phyloP scores from a whole-genome alignment of 2,888 invertebrate genomes.

The Tiphia femorata region DNA sequence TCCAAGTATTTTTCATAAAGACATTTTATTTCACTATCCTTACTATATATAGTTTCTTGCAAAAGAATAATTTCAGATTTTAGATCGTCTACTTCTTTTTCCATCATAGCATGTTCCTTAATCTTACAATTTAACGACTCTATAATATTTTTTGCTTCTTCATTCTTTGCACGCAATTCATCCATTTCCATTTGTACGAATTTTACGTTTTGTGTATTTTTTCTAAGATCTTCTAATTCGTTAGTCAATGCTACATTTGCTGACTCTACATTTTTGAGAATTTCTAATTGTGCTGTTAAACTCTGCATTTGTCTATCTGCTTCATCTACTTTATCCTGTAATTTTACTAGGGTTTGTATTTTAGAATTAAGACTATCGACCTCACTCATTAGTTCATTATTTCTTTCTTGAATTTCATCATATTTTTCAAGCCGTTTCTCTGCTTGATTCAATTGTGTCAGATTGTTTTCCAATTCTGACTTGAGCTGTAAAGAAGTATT shows the following conservation, averaged over 20 bases:
- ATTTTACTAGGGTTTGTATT: slow-evolving; percentile 41
- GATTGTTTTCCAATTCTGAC: slow-evolving; percentile 26
- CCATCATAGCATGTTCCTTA: slow-evolving; percentile 13
- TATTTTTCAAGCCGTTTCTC: slow-evolving; percentile 28
- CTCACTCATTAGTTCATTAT: slow-evolving; percentile 50
- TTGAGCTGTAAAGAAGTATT: slow-evolving; percentile 7
- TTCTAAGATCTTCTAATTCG: slow-evolving; percentile 26
- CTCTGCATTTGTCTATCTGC: too few species aligned
- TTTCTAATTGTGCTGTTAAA: too few species aligned
- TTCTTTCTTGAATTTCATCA: slow-evolving; percentile 39
- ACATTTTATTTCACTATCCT: slow-evolving; percentile 33
- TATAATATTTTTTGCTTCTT: slow-evolving; percentile 25
- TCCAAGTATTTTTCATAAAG: slow-evolving; percentile 61
- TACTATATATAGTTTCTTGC: slow-evolving; percentile 26
- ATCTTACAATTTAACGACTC: slow-evolving; percentile 29
- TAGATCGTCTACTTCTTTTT: slow-evolving; percentile 19
- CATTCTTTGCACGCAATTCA: slow-evolving; percentile 23
- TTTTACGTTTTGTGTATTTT: slow-evolving; percentile 18
- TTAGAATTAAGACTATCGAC: slow-evolving; percentile 51
- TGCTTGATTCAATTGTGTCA: slow-evolving; percentile 29
- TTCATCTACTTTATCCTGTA: slow-evolving; percentile 37
- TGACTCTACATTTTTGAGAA: slow-evolving; percentile 9
- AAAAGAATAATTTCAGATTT: slow-evolving; percentile 24
- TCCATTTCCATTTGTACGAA: slow-evolving; percentile 23
- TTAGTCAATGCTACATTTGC: slow-evolving; percentile 16